Conservation (phyloP, 2,797 vertebrate genomes). For the Nannoperca obscura region DNA sequence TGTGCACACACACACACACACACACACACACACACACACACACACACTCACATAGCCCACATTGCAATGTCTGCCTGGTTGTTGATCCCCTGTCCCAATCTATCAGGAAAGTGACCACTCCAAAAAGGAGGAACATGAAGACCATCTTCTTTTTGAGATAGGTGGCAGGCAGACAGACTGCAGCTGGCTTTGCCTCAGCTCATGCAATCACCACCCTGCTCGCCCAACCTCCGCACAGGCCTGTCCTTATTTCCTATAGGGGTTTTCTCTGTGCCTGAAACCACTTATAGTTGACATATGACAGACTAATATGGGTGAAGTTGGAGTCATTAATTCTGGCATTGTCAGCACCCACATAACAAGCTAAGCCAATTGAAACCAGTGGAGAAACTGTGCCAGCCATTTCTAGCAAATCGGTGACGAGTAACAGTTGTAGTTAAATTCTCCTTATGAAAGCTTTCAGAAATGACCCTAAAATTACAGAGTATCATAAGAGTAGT, state of each 20-base stretch:
- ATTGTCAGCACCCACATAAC: constrained; percentile 64
- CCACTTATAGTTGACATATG: constrained; percentile 69
- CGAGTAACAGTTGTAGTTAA: constrained; percentile 22
- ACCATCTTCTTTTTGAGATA: constrained; percentile 33
- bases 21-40: too few relatives aligned
- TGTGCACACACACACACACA: constrained; percentile 23
- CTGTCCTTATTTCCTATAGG: constrained; percentile 56
- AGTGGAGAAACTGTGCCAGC: constrained; percentile 18
- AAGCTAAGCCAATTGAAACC: constrained; percentile 43
- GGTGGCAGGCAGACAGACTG: constrained; percentile 51
- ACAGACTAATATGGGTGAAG: constrained; percentile 60
- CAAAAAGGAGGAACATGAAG: constrained; percentile 43
- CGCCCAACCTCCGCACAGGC: constrained; percentile 35
- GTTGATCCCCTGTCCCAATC: constrained; percentile 51
- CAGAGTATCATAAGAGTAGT: neutral
- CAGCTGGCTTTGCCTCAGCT: constrained; percentile 60
- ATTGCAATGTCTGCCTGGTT: constrained; percentile 43
- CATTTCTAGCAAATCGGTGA: constrained; percentile 13
- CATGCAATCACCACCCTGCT: constrained; percentile 58
- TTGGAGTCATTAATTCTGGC: constrained; percentile 66
- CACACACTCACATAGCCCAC: constrained; percentile 17
- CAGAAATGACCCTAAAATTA: constrained; percentile 31
- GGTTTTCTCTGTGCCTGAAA: constrained; percentile 52
- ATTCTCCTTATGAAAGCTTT: constrained; percentile 25
- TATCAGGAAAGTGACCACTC: constrained; percentile 59